Conservation (phyloP, 2,113 vertebrate genomes). For the Emydocephalus ijimae region DNA sequence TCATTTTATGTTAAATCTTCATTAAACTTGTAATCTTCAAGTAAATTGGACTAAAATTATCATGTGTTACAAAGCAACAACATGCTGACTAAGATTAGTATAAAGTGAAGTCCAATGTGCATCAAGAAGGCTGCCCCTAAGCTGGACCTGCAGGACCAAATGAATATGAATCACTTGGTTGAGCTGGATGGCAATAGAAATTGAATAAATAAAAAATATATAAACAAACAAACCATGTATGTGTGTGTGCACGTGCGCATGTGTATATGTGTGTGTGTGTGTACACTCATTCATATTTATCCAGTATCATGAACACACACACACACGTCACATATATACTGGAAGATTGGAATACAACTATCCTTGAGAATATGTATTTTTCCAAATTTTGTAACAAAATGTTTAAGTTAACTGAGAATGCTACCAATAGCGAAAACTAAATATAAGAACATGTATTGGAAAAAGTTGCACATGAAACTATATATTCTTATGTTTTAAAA, state of each 20-base stretch:
- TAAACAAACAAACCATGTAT: neutral
- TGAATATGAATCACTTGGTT: neutral
- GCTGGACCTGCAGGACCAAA: neutral
- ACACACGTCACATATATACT: too few relatives aligned
- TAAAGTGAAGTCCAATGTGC: neutral
- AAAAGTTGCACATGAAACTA: neutral
- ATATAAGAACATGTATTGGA: neutral
- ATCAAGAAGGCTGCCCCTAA: neutral
- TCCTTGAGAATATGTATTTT: neutral
- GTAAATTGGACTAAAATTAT: neutral
- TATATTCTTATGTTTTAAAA: neutral
- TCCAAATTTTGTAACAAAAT: neutral
- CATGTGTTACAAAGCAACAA: neutral
- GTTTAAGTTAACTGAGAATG: neutral
- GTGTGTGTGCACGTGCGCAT: too few relatives aligned
- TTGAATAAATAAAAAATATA: neutral
- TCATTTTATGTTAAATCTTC: neutral
- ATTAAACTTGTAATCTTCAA: neutral
- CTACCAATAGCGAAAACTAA: neutral
- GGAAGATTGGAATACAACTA: neutral
- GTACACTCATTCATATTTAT: too few relatives aligned
- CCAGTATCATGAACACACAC: too few relatives aligned
- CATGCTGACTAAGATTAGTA: neutral
- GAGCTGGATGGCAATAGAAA: neutral
- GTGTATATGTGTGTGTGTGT: too few relatives aligned